These are phyloP conservation scores for Anniella stebbinsi DNA, from an alignment of 2,797 vertebrate species.

Conservation along the genomic window DNA sequence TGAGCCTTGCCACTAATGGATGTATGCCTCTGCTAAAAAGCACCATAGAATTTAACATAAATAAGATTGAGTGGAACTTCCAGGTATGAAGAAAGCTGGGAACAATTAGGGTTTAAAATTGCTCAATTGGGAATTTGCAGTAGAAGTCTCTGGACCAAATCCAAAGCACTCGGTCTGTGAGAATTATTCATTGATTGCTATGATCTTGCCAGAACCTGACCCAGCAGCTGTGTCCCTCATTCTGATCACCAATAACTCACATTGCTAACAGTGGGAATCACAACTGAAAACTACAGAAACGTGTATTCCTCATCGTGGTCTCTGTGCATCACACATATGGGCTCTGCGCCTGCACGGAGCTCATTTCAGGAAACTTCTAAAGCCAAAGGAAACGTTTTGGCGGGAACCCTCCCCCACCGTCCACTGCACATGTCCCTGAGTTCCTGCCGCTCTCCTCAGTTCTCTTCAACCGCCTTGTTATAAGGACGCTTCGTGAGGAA, in stretches of 20 bases:
- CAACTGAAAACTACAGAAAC: neutral
- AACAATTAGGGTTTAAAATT: neutral
- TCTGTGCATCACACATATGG: no score
- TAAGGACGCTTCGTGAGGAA: no score
- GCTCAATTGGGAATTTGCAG: conserved; percentile 15
- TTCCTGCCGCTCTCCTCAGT: no score
- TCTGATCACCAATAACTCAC: neutral
- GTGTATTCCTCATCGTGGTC: no score
- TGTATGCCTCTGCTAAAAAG: neutral
- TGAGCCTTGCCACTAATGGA: conserved; percentile 25
- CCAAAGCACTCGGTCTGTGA: neutral
- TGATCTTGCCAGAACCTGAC: neutral
- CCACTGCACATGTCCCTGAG: no score
- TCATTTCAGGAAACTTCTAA: no score
- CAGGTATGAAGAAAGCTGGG: conserved; percentile 21
- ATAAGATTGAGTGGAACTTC: conserved; percentile 15
- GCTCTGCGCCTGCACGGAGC: no score
- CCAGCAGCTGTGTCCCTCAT: neutral
- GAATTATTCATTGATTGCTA: neutral
- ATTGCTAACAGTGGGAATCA: neutral
- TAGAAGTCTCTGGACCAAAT: conserved; percentile 1
- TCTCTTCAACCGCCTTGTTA: no score
- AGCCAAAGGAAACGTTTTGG: no score
- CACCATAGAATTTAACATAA: conserved; percentile 16
- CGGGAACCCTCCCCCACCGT: no score